phyloP scores from a whole-genome alignment of 2,888 invertebrate species.

The Chironomus riparius region DNA sequence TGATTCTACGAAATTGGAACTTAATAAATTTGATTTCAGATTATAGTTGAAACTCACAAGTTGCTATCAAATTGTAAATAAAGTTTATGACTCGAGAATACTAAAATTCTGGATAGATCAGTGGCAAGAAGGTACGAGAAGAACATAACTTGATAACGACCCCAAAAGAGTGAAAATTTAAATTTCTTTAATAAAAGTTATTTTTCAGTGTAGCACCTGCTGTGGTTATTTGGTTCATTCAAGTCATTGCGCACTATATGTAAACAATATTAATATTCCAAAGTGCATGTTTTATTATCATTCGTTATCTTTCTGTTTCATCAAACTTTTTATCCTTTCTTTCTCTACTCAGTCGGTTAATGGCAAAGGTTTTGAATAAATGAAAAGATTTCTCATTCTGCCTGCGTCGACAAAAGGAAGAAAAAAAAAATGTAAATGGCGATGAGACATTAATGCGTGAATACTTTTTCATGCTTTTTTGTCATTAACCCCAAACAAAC shows the following conservation, averaged over 20 bases:
- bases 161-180: too few species aligned
- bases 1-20: too few species aligned
- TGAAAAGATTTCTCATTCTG: background rate
- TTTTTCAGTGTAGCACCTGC: background rate
- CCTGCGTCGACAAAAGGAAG: constrained; percentile 21
- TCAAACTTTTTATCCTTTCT: background rate
- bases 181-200: too few species aligned
- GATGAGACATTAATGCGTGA: constrained; percentile 21
- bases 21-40: too few species aligned
- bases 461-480: background rate
- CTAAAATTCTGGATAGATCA: too few species aligned
- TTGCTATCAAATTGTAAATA: too few species aligned
- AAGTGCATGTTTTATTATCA: background rate
- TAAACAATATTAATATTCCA: background rate
- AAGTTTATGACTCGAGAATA: too few species aligned
- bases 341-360: background rate
- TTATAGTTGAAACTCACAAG: too few species aligned
- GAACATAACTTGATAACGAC: too few species aligned
- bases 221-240: background rate
- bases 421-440: background rate
- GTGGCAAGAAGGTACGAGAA: too few species aligned
- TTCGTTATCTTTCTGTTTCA: constrained; percentile 20
- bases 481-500: background rate
- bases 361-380: background rate
- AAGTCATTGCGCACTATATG: background rate